Evolutionary conservation across 2,888 invertebrate genomes (phyloP).

Genomic region (Protophormia terraenovae): DNA sequence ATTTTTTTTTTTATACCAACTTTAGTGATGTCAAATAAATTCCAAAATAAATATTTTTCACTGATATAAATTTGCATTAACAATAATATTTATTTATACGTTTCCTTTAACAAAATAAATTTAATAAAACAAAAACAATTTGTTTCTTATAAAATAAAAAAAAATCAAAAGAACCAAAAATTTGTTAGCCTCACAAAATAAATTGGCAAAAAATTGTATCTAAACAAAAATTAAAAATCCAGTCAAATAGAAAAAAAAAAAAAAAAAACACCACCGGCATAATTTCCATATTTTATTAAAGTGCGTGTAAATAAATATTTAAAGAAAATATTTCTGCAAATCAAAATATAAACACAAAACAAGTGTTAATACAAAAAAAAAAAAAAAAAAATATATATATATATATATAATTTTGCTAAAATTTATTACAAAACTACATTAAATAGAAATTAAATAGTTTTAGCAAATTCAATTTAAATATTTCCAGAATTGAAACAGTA

Average conservation of each 20-base stretch:
- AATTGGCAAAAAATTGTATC: conserved; percentile 22
- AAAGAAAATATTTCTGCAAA: conserved; percentile 32
- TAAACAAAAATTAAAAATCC: conserved; percentile 17
- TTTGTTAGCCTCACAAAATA: neutral
- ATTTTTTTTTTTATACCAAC: neutral
- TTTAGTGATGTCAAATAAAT: conserved; percentile 12
- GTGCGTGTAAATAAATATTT: conserved; percentile 47
- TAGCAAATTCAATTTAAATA: neutral
- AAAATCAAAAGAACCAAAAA: conserved; percentile 20
- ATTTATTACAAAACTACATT: conserved; percentile 11
- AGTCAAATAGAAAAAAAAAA: neutral
- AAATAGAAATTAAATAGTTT: neutral
- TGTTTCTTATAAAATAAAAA: neutral
- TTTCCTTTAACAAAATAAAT: conserved; percentile 52
- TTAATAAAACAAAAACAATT: neutral
- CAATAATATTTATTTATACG: conserved; percentile 53
- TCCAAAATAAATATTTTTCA: conserved; percentile 13
- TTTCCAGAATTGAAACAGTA: neutral
- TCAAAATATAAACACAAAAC: conserved; percentile 1
- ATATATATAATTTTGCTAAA: neutral
- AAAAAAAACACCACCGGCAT: conserved; percentile 22
- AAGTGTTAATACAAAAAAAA: neutral
- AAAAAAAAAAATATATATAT: no score
- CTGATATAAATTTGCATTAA: conserved; percentile 23
- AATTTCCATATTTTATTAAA: conserved; percentile 18